These are phyloP conservation scores for Drosophila auraria DNA, from an alignment of 1,140 invertebrate genomes.

Conservation along the genomic window DNA sequence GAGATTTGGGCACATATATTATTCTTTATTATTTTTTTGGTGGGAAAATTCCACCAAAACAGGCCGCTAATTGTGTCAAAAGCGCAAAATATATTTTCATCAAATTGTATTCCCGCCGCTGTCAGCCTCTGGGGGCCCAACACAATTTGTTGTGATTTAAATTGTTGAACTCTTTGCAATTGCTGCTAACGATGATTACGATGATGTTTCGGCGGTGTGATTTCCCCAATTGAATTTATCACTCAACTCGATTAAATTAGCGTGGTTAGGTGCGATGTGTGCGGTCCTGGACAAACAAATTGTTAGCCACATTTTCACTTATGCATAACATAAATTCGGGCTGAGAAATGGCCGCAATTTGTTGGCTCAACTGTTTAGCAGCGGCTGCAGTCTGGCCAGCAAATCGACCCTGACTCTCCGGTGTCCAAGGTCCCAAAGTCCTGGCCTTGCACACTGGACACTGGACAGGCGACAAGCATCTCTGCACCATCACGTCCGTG, in stretches of 20 bases:
- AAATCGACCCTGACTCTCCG: slow-evolving; percentile 17
- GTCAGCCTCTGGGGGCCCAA: background rate
- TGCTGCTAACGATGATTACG: slow-evolving; percentile 22
- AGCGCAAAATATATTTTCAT: slow-evolving; percentile 31
- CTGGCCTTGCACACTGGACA: slow-evolving; percentile 8
- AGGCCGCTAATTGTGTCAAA: slow-evolving; percentile 38
- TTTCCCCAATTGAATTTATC: slow-evolving; percentile 47
- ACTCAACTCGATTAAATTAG: slow-evolving; percentile 48
- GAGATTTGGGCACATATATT: slow-evolving; percentile 8
- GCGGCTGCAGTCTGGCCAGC: slow-evolving; percentile 14
- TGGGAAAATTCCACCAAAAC: slow-evolving; percentile 18
- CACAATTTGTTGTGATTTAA: slow-evolving; percentile 35
- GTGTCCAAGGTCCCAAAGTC: slow-evolving; percentile 8
- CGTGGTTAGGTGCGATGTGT: slow-evolving; percentile 4
- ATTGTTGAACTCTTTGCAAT: slow-evolving; percentile 28
- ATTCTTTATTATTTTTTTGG: background rate
- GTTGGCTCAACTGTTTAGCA: slow-evolving; percentile 12
- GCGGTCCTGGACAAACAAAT: slow-evolving; percentile 8
- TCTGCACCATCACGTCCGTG: slow-evolving; percentile 57
- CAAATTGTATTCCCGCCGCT: slow-evolving; percentile 25
- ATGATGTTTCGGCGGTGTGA: slow-evolving; percentile 13
- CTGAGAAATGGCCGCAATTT: slow-evolving; percentile 36
- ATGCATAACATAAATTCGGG: slow-evolving; percentile 37
- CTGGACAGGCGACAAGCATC: slow-evolving; percentile 36
- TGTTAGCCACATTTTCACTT: slow-evolving; percentile 31